Evolutionary conservation across 2,888 invertebrate genomes (phyloP).

Genomic region (Phengaris arion): DNA sequence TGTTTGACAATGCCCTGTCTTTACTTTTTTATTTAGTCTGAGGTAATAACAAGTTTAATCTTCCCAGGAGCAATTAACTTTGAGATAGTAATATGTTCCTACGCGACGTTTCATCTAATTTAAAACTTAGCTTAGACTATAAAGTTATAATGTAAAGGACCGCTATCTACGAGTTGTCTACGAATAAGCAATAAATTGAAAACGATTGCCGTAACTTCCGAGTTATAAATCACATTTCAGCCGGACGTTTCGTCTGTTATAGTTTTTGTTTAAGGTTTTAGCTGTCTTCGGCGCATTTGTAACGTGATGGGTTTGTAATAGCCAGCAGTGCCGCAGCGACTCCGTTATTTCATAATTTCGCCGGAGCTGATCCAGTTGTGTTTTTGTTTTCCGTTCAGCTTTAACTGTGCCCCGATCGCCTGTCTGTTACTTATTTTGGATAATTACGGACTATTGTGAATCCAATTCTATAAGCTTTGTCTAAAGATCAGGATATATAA

Average conservation of each 20-base stretch:
- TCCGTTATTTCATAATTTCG: neutral
- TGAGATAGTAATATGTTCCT: neutral
- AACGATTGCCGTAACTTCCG: neutral
- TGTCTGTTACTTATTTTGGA: neutral
- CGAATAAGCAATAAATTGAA: neutral
- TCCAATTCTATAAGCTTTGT: too few species aligned
- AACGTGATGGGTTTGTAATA: conserved; percentile 2
- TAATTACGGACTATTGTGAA: neutral
- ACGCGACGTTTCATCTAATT: neutral
- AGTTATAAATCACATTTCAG: neutral
- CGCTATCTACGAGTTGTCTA: neutral
- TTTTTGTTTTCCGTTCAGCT: neutral
- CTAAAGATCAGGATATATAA: neutral
- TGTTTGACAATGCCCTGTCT: too few species aligned
- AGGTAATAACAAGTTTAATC: neutral
- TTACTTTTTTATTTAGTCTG: too few species aligned
- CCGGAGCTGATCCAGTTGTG: neutral
- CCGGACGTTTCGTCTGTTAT: too few species aligned
- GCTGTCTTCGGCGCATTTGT: neutral
- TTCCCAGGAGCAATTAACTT: neutral
- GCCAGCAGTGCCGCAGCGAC: neutral
- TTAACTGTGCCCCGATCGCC: neutral
- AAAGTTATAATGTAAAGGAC: neutral
- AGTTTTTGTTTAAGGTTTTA: neutral
- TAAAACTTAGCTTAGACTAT: neutral